These are phyloP conservation scores for Plusia festucae DNA, from an alignment of 2,888 invertebrate genomes.

Conservation along the genomic window DNA sequence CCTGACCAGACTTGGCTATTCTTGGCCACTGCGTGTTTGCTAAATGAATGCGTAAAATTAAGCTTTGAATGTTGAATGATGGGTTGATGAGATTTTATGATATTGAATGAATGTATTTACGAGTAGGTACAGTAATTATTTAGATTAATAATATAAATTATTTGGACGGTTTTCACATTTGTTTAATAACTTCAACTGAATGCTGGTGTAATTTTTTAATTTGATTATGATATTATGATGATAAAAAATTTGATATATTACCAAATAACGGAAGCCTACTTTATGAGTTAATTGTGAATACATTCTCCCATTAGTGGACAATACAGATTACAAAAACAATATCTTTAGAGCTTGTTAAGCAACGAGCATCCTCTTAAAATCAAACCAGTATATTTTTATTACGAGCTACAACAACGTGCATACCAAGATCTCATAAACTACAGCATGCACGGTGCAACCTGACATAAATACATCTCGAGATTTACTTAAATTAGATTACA, in stretches of 20 bases:
- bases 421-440: neutral
- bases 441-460: slow-evolving; percentile 9
- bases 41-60: slow-evolving; percentile 66
- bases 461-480: slow-evolving; percentile 46
- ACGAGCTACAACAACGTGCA: neutral
- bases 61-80: slow-evolving; percentile 13
- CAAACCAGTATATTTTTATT: neutral
- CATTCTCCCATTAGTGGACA: too few relatives aligned
- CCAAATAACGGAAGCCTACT: too few relatives aligned
- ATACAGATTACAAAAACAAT: too few relatives aligned
- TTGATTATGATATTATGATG: too few relatives aligned
- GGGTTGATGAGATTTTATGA: slow-evolving; percentile 22
- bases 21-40: slow-evolving; percentile 69
- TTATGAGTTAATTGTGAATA: too few relatives aligned
- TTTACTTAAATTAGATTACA: slow-evolving; percentile 43
- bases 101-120: neutral
- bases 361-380: neutral
- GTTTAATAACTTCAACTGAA: too few relatives aligned
- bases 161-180: too few relatives aligned
- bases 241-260: too few relatives aligned
- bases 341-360: neutral
- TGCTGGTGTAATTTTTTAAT: too few relatives aligned
- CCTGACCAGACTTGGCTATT: slow-evolving; percentile 66
- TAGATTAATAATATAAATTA: too few relatives aligned
- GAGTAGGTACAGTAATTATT: too few relatives aligned